A percentile compares a stretch with the other conserved stretches of the same genome.
Evolutionary conservation across 23 tunicate species (phyloP).

Genomic region (Clavelina lepadiformis): DNA sequence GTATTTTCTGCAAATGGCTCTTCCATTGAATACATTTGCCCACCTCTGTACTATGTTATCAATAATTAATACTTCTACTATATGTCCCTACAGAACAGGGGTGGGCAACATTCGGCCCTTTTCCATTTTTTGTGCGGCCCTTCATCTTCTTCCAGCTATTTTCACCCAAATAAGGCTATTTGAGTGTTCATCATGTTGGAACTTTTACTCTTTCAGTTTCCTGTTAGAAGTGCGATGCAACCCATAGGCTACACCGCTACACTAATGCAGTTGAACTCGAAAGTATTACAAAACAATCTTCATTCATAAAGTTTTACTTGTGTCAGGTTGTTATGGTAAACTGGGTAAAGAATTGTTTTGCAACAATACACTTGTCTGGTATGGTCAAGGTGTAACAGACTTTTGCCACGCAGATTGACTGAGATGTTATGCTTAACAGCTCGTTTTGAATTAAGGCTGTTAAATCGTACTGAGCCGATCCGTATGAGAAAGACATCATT

Average conservation of each 20-base stretch:
- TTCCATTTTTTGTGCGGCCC: background rate
- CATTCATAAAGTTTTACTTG: constrained; percentile 1
- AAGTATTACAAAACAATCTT: constrained; percentile 3
- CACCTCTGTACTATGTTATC: no score
- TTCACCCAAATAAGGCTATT: no score
- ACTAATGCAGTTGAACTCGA: constrained; percentile 3
- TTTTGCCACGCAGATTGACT: constrained; percentile 3
- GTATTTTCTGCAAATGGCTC: no score
- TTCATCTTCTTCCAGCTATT: constrained; percentile 2
- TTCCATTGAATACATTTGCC: no score
- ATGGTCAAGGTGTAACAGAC: constrained; percentile 1
- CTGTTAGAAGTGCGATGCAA: no score
- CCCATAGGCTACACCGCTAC: constrained; percentile 6
- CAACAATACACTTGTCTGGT: constrained; percentile 4
- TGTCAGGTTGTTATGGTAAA: constrained; percentile 2
- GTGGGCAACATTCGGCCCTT: constrained; percentile 1
- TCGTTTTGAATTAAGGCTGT: constrained; percentile 1
- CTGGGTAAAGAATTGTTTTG: constrained; percentile 3
- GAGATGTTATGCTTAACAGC: background rate
- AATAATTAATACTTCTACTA: no score
- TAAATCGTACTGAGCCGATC: constrained; percentile 2
- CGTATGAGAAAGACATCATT: constrained; percentile 1
- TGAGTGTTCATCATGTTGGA: no score
- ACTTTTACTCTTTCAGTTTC: constrained; percentile 2
- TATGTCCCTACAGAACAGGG: background rate